A percentile compares a stretch with the other conserved stretches of the same genome.
Conservation (phyloP, 2,797 vertebrate species). For the Notamacropus eugenii region DNA sequence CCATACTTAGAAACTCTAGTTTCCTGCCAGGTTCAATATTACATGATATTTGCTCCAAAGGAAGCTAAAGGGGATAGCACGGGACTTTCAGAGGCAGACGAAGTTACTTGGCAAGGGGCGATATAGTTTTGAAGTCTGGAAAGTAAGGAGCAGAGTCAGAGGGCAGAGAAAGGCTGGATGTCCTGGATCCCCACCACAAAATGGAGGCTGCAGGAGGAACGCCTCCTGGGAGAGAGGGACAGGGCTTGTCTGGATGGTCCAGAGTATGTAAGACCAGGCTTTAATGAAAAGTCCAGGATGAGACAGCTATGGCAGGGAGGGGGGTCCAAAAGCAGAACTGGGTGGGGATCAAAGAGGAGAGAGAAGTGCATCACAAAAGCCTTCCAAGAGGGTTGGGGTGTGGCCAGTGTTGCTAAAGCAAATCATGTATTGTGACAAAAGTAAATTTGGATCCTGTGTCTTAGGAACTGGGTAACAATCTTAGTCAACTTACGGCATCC, state of each 20-base stretch:
- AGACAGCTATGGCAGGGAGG: not conserved
- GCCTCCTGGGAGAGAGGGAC: not conserved
- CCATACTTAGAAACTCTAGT: not conserved
- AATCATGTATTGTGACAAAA: not conserved
- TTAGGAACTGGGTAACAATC: conserved; percentile 89
- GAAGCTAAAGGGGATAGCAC: not conserved
- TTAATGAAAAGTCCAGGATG: too few relatives aligned
- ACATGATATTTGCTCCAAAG: not conserved
- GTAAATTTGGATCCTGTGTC: conserved; percentile 10
- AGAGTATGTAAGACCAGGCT: not conserved
- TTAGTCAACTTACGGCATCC: conserved; percentile 86
- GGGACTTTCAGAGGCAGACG: not conserved
- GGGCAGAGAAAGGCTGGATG: not conserved
- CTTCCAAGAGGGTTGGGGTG: not conserved
- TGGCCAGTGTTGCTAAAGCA: conserved; percentile 8
- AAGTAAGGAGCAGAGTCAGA: fast-evolving
- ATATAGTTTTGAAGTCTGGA: fast-evolving
- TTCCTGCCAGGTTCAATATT: not conserved
- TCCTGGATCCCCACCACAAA: not conserved
- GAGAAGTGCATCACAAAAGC: not conserved
- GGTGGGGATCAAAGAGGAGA: not conserved
- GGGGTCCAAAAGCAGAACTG: not conserved
- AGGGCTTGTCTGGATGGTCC: not conserved
- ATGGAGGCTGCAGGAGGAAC: not conserved
- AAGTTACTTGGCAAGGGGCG: not conserved